phyloP scores from a whole-genome alignment of 2,113 vertebrate genomes.

The Mungos mungo region DNA sequence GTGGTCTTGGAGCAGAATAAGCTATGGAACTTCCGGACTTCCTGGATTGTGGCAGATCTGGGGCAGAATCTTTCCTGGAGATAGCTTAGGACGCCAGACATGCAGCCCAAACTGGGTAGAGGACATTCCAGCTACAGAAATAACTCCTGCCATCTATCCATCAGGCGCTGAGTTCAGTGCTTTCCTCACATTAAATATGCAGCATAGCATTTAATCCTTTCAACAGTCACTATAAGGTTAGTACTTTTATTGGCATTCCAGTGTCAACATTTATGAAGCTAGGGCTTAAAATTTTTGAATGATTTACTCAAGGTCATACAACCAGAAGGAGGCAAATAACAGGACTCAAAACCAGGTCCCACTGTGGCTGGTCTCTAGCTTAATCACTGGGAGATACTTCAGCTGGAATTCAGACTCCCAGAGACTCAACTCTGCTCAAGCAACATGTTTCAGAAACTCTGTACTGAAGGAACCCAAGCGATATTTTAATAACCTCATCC shows the following conservation, averaged over 20 bases:
- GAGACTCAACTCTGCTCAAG: background rate
- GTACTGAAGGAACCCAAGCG: background rate
- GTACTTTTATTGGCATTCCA: background rate
- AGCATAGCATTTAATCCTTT: background rate
- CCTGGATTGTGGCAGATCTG: background rate
- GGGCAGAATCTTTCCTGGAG: background rate
- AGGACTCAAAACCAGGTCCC: background rate
- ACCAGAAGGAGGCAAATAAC: background rate
- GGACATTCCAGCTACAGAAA: background rate
- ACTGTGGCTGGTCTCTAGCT: background rate
- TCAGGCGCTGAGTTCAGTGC: background rate
- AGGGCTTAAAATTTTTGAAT: constrained; percentile 27
- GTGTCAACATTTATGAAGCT: background rate
- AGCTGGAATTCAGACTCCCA: background rate
- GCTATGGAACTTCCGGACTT: background rate
- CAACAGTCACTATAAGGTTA: background rate
- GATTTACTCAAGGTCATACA: background rate
- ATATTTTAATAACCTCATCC: constrained; percentile 34
- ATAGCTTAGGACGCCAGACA: background rate
- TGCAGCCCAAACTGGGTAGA: background rate
- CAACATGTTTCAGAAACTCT: background rate
- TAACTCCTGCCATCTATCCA: too few species aligned
- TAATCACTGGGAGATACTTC: background rate
- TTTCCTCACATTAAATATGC: background rate
- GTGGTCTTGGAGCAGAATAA: background rate